phyloP scores from a whole-genome alignment of 1,140 invertebrate genomes.

The Nylanderia fulva region DNA sequence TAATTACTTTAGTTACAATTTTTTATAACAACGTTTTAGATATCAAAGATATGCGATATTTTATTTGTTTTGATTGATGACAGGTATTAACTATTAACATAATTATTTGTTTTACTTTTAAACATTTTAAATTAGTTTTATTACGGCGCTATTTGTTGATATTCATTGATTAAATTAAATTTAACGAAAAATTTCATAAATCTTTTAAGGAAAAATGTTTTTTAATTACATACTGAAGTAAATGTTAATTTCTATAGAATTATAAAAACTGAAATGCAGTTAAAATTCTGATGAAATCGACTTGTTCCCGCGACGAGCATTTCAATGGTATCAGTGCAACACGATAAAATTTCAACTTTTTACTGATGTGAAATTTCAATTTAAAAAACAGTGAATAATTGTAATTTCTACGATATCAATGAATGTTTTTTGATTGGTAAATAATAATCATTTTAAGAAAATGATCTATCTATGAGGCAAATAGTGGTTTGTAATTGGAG shows the following conservation, averaged over 20 bases:
- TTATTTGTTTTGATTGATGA: neutral
- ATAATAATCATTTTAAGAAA: neutral
- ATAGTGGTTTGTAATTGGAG: neutral
- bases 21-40: neutral
- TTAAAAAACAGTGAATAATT: neutral
- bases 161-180: too few relatives aligned
- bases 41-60: neutral
- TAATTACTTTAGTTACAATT: neutral
- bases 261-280: neutral
- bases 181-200: neutral
- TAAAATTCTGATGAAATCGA: slow-evolving; percentile 20
- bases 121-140: too few relatives aligned
- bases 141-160: too few relatives aligned
- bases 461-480: neutral
- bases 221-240: neutral
- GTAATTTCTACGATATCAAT: neutral
- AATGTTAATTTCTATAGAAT: neutral
- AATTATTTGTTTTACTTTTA: too few relatives aligned
- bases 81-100: too few relatives aligned
- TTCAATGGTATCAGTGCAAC: neutral
- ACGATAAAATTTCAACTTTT: slow-evolving; percentile 12
- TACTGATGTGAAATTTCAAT: neutral
- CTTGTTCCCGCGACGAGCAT: neutral
- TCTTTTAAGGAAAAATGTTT: neutral
- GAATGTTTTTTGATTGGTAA: neutral